These are phyloP conservation scores for Dolichoris vasculosae DNA, from an alignment of 1,140 invertebrate species.

Conservation along the genomic window DNA sequence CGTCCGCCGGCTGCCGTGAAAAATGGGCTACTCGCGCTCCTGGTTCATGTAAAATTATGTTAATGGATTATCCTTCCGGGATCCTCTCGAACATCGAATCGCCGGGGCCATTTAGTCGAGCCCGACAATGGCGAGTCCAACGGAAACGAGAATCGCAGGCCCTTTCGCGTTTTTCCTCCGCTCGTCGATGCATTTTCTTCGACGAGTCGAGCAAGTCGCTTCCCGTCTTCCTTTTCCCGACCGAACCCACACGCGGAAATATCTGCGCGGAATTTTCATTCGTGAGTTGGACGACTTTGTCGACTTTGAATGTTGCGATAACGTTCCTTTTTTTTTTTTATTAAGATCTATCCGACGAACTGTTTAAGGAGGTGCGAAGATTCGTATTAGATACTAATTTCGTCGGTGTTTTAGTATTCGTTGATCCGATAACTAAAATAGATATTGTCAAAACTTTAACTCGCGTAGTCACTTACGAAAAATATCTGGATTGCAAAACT, in stretches of 20 bases:
- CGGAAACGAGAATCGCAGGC: not conserved
- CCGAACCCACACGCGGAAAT: not conserved
- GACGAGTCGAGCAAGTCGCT: not conserved
- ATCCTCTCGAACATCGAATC: not conserved
- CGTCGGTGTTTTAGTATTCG: not conserved
- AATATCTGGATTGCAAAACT: too few relatives aligned
- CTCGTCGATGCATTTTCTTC: not conserved
- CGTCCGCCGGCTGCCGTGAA: conserved; percentile 35
- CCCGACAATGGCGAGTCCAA: not conserved
- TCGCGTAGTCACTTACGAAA: not conserved
- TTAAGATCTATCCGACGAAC: too few relatives aligned
- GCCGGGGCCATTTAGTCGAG: conserved; percentile 13
- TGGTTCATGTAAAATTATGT: conserved; percentile 73
- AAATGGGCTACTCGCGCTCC: not conserved
- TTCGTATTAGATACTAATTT: not conserved
- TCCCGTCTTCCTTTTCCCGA: not conserved
- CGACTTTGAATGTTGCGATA: not conserved
- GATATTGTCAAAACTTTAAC: not conserved
- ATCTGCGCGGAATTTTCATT: too few relatives aligned
- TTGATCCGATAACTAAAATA: not conserved
- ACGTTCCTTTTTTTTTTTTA: too few relatives aligned
- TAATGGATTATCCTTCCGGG: conserved; percentile 74
- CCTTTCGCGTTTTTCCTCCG: conserved; percentile 13
- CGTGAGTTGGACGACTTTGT: too few relatives aligned
- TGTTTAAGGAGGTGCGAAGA: not conserved